These are phyloP conservation scores for Tipula helvola DNA, from an alignment of 2,888 invertebrate genomes.

Conservation along the genomic window DNA sequence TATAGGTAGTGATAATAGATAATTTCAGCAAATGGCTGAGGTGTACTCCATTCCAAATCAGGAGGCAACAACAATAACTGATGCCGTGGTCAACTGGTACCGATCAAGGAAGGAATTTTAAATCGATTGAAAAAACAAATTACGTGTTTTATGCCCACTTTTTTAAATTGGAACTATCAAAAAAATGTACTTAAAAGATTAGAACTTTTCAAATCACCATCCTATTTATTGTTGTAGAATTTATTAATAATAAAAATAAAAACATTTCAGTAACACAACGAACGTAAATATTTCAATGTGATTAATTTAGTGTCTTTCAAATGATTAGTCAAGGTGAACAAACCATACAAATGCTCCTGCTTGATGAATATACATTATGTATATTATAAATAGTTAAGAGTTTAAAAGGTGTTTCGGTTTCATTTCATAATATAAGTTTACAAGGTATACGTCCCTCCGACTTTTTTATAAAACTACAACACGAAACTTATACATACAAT, in stretches of 20 bases:
- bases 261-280: background rate
- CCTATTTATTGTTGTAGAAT: background rate
- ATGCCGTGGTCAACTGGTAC: no score
- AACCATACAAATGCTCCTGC: background rate
- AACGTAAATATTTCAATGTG: background rate
- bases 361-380: background rate
- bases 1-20: no score
- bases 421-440: background rate
- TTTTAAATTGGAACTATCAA: no score
- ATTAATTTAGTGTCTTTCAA: slow-evolving; percentile 4
- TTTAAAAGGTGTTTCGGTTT: background rate
- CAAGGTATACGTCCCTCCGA: background rate
- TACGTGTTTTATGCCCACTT: no score
- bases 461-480: no score
- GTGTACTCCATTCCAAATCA: no score
- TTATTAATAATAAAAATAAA: background rate
- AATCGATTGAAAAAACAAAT: no score
- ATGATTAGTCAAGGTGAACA: background rate
- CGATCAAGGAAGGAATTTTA: no score
- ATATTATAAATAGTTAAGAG: background rate
- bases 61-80: no score
- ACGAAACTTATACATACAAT: background rate
- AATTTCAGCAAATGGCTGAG: no score
- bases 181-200: background rate
- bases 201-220: background rate